Conservation (phyloP, 2,888 invertebrate genomes). For the Drosophila meridionalis region DNA sequence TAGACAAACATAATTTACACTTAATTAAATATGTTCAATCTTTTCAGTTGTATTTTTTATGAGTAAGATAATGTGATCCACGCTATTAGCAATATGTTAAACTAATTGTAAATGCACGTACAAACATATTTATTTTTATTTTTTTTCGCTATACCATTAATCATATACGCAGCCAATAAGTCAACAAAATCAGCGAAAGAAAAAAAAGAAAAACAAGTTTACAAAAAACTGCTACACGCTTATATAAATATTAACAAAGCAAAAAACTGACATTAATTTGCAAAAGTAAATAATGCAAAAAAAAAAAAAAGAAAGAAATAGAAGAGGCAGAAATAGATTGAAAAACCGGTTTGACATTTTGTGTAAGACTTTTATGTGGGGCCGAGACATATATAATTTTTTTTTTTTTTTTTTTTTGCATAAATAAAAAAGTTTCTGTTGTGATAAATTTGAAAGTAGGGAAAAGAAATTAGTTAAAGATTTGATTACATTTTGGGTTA, state of each 20-base stretch:
- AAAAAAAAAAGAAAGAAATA: neutral
- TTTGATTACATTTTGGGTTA: slow-evolving; percentile 30
- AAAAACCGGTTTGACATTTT: slow-evolving; percentile 34
- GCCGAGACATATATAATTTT: slow-evolving; percentile 11
- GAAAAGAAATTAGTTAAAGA: slow-evolving; percentile 53
- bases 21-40: neutral
- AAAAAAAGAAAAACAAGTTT: neutral
- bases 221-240: slow-evolving; percentile 12
- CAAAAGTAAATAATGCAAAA: slow-evolving; percentile 48
- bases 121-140: slow-evolving; percentile 4
- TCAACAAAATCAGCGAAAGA: slow-evolving; percentile 29
- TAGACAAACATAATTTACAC: neutral
- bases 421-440: slow-evolving; percentile 30
- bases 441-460: slow-evolving; percentile 30
- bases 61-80: neutral
- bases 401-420: slow-evolving; percentile 39
- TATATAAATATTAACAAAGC: slow-evolving; percentile 40
- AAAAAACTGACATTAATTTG: slow-evolving; percentile 30
- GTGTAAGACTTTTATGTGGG: slow-evolving; percentile 25
- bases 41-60: neutral
- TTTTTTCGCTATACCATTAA: slow-evolving; percentile 23
- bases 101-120: neutral
- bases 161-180: slow-evolving; percentile 15
- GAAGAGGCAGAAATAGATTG: slow-evolving; percentile 3
- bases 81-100: neutral